Evolutionary conservation across 1,140 invertebrate species (phyloP).

Genomic region (Ptiloglossa arizonensis): DNA sequence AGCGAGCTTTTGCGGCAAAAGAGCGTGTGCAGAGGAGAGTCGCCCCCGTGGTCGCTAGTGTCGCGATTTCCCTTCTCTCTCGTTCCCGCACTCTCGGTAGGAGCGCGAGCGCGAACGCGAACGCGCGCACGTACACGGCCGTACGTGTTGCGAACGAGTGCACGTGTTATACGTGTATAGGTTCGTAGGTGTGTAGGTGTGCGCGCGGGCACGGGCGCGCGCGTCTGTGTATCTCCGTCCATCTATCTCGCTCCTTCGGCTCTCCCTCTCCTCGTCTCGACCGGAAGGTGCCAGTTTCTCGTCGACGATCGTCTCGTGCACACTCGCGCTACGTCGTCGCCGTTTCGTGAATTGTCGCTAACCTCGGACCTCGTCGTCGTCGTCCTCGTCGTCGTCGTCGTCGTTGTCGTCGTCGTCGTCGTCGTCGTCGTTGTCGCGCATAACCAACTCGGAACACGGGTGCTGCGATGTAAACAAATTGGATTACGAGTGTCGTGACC

Average conservation of each 20-base stretch:
- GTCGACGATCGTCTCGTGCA: slow-evolving; percentile 71
- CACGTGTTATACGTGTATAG: no score
- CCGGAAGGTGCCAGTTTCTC: slow-evolving; percentile 79
- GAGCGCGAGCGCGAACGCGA: not conserved
- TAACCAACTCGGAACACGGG: not conserved
- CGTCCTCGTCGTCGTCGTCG: not conserved
- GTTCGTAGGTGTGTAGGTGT: no score
- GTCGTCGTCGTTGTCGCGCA: not conserved
- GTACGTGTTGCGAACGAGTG: slow-evolving; percentile 7
- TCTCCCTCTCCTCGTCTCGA: slow-evolving; percentile 64
- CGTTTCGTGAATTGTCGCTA: slow-evolving; percentile 18
- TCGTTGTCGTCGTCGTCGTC: not conserved
- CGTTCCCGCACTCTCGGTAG: slow-evolving; percentile 27
- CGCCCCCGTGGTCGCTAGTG: slow-evolving; percentile 62
- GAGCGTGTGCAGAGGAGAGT: slow-evolving; percentile 44
- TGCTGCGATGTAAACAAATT: slow-evolving; percentile 34
- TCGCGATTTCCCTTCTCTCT: slow-evolving; percentile 56
- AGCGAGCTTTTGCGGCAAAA: slow-evolving; percentile 58
- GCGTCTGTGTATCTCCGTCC: slow-evolving; percentile 40
- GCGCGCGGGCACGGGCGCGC: no score
- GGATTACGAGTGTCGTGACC: slow-evolving; percentile 3
- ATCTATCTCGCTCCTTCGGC: slow-evolving; percentile 45
- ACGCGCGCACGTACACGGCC: slow-evolving; percentile 29
- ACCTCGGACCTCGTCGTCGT: not conserved
- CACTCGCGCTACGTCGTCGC: slow-evolving; percentile 47